These are phyloP conservation scores for Caradrina clavipalpis DNA, from an alignment of 2,888 invertebrate species.

Conservation along the genomic window DNA sequence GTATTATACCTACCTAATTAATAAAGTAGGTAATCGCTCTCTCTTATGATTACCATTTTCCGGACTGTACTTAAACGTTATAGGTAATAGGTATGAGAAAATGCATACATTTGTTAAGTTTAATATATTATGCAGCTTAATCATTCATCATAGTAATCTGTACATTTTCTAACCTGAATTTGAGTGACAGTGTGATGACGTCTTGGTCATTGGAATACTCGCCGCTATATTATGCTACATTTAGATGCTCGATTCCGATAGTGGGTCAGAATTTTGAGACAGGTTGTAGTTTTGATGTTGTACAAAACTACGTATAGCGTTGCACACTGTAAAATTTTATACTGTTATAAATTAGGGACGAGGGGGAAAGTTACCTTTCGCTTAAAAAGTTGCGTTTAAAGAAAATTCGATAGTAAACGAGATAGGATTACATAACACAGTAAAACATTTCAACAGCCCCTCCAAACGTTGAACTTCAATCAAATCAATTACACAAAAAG, in stretches of 20 bases:
- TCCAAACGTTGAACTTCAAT: background rate
- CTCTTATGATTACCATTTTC: conserved; percentile 35
- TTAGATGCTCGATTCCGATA: no score
- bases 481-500: conserved; percentile 20
- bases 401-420: background rate
- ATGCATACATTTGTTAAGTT: conserved; percentile 44
- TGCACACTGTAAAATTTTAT: no score
- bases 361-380: no score
- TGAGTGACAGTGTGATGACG: conserved; percentile 9
- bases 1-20: no score
- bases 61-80: no score
- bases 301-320: no score
- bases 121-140: conserved; percentile 38
- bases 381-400: background rate
- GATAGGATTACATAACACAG: no score
- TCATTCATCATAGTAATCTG: background rate
- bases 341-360: no score
- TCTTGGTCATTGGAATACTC: no score
- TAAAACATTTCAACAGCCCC: background rate
- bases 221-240: no score
- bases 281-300: no score
- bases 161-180: conserved; percentile 20
- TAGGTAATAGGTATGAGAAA: conserved; percentile 21
- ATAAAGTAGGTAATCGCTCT: background rate
- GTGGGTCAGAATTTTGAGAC: no score